Conservation (phyloP, 2,113 vertebrate genomes). For the Mesitornis unicolor region DNA sequence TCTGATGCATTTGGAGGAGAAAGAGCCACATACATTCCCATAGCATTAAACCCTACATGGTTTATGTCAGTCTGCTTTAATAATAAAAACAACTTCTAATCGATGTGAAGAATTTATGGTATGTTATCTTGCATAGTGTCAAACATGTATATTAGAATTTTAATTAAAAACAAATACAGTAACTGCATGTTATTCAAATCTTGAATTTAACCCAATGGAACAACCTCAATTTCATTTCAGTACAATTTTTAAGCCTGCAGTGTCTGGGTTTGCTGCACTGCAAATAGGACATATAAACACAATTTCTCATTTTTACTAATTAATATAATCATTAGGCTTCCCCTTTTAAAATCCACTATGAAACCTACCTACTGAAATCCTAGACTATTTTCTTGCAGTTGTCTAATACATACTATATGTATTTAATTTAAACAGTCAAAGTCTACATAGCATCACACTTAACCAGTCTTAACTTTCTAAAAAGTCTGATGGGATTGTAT, state of each 20-base stretch:
- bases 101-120: background rate
- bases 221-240: background rate
- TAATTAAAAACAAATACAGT: background rate
- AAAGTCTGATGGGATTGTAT: background rate
- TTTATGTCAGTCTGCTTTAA: background rate
- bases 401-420: background rate
- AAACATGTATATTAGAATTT: background rate
- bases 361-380: background rate
- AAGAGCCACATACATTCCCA: background rate
- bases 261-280: background rate
- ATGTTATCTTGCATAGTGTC: background rate
- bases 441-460: background rate
- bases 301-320: background rate
- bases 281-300: background rate
- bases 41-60: background rate
- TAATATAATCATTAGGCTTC: background rate
- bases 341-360: background rate
- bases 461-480: background rate
- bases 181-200: background rate
- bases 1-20: background rate
- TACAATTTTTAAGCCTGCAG: background rate
- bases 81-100: background rate
- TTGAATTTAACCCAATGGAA: background rate
- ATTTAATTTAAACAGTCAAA: background rate
- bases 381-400: background rate